Conservation (phyloP, 2,113 vertebrate species). For the Odobenus rosmarus region DNA sequence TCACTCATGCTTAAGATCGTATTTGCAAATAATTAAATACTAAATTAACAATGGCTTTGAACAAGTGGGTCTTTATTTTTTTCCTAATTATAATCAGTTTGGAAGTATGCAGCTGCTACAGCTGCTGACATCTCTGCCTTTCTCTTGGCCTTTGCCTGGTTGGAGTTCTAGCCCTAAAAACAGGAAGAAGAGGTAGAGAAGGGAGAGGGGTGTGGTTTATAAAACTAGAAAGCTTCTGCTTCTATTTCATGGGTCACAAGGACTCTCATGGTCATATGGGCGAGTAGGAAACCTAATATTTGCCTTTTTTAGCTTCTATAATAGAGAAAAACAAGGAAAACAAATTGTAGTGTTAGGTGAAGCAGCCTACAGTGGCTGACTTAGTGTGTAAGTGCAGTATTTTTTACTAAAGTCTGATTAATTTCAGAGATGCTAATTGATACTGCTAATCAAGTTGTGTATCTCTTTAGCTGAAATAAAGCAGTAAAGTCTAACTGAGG, state of each 20-base stretch:
- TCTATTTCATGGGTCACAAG: background rate
- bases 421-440: background rate
- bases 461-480: background rate
- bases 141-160: constrained; percentile 11
- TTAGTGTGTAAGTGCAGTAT: background rate
- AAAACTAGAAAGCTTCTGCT: background rate
- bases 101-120: background rate
- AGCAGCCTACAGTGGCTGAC: background rate
- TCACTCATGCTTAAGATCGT: background rate
- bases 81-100: constrained; percentile 2
- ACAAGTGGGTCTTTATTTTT: background rate
- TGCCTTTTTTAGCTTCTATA: background rate
- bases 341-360: background rate
- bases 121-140: background rate
- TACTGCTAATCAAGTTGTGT: background rate
- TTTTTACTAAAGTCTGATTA: background rate
- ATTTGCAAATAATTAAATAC: constrained; percentile 33
- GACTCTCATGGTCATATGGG: background rate
- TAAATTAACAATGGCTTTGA: constrained; percentile 26
- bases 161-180: background rate
- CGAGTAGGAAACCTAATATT: background rate
- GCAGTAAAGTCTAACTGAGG: background rate
- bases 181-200: background rate
- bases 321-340: constrained; percentile 43
- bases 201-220: background rate